Percentiles rank a stretch among this genome's conserved stretches.
phyloP scores from a whole-genome alignment of 2,113 vertebrate genomes.

The Saimiri boliviensis region DNA sequence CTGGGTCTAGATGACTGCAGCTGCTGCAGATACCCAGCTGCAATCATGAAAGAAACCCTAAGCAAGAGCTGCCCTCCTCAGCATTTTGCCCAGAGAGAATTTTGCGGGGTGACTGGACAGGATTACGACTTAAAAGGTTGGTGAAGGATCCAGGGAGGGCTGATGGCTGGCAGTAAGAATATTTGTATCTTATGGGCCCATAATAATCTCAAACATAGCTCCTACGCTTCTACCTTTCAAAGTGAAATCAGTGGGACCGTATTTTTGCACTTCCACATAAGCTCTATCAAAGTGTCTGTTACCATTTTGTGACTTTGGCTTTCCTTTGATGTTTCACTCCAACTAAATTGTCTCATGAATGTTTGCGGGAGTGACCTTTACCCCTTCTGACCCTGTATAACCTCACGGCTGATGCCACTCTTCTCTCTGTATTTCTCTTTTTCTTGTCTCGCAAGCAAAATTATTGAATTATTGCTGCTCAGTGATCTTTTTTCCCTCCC shows the following conservation, averaged over 20 bases:
- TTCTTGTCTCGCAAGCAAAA: neutral
- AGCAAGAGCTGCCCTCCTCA: neutral
- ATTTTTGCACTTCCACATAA: neutral
- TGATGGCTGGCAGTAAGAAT: neutral
- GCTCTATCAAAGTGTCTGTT: rapidly evolving
- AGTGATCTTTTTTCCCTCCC: neutral
- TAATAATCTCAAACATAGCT: neutral
- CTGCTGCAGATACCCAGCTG: too few relatives aligned
- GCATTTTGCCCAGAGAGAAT: neutral
- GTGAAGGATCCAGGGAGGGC: neutral
- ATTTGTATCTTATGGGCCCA: neutral
- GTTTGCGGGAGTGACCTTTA: neutral
- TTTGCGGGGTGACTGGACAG: neutral
- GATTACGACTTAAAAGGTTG: neutral
- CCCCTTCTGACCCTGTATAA: rapidly evolving
- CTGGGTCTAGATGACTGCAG: neutral
- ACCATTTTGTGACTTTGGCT: neutral
- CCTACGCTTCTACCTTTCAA: neutral
- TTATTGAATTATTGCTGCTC: neutral
- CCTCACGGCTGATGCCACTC: rapidly evolving
- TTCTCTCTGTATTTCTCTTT: neutral
- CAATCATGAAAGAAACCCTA: neutral
- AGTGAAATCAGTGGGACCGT: neutral
- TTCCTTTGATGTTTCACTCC: neutral
- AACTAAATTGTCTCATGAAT: too few relatives aligned